These are phyloP conservation scores for Platalea minor DNA, from an alignment of 2,797 vertebrate species.

Conservation along the genomic window DNA sequence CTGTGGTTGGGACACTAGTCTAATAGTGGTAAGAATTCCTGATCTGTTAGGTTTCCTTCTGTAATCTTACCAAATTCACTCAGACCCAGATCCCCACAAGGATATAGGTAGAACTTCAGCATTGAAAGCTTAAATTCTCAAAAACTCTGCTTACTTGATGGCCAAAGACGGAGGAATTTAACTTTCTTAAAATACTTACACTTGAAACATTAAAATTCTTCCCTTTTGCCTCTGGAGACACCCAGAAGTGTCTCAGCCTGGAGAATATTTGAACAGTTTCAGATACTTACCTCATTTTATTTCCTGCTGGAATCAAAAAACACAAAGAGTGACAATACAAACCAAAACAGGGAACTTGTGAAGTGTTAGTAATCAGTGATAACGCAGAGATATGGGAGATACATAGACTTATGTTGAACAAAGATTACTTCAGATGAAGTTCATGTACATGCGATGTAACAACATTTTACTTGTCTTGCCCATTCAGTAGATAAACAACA, in stretches of 20 bases:
- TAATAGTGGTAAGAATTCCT: background rate
- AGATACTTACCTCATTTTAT: background rate
- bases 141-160: background rate
- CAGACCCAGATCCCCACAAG: background rate
- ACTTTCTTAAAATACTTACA: background rate
- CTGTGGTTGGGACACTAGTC: background rate
- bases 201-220: background rate
- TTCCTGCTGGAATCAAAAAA: background rate
- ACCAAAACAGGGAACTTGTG: background rate
- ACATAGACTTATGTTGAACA: background rate
- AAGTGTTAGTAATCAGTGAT: background rate
- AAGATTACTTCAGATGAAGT: background rate
- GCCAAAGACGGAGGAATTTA: background rate
- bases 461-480: background rate
- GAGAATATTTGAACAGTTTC: background rate
- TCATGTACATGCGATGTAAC: background rate
- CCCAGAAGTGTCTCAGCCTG: background rate
- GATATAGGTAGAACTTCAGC: background rate
- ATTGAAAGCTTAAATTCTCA: background rate
- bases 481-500: background rate
- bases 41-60: background rate
- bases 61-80: background rate
- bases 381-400: background rate
- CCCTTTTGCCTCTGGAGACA: background rate
- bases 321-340: background rate